These are phyloP conservation scores for Mesorhabditis spiculigera DNA, from an alignment of 2,888 invertebrate genomes.

Conservation along the genomic window DNA sequence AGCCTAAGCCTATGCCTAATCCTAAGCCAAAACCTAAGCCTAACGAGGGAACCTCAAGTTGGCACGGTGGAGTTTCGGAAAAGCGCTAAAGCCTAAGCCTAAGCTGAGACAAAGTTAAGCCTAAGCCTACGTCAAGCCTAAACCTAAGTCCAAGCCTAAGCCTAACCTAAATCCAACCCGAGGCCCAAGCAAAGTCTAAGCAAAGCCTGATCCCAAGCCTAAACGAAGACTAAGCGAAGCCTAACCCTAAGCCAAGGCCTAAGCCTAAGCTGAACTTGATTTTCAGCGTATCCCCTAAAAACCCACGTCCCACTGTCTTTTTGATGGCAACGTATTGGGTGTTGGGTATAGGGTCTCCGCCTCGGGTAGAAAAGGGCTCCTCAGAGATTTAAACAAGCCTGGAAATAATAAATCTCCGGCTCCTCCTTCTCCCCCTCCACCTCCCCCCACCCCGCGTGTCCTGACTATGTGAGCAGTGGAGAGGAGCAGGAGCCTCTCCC, in stretches of 20 bases:
- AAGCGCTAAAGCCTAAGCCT: background rate
- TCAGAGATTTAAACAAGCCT: background rate
- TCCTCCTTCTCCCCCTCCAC: background rate
- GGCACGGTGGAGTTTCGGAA: too few relatives aligned
- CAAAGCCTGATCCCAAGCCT: background rate
- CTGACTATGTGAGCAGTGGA: background rate
- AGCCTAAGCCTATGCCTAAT: background rate
- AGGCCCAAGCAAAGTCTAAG: too few relatives aligned
- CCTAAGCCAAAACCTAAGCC: conserved; percentile 2
- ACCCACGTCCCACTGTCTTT: background rate
- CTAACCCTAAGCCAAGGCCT: background rate
- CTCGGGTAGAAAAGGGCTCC: too few relatives aligned
- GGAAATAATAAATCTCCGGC: background rate
- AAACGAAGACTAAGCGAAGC: background rate
- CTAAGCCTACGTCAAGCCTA: background rate
- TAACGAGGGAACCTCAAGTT: too few relatives aligned
- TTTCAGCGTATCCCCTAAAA: background rate
- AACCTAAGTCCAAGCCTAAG: background rate
- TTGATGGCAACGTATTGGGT: background rate
- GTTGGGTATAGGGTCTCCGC: too few relatives aligned
- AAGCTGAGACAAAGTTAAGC: too few relatives aligned
- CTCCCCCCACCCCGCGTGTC: too few relatives aligned
- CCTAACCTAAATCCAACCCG: background rate
- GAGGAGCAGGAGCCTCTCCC: background rate
- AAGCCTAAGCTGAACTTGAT: too few relatives aligned